These are phyloP conservation scores for Myrmecobius fasciatus DNA, from an alignment of 2,113 vertebrate species.

Conservation along the genomic window DNA sequence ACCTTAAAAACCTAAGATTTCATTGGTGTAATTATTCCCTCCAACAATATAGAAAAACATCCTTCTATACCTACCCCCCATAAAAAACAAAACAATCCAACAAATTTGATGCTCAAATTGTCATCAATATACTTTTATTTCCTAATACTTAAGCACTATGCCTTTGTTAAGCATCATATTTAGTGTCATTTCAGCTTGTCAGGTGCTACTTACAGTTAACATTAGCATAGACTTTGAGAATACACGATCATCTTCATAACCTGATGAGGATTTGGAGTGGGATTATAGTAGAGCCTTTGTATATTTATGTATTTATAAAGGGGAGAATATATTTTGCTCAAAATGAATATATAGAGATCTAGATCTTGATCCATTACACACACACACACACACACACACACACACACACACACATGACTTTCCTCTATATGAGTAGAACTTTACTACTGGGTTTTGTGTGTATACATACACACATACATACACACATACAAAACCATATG, in stretches of 20 bases:
- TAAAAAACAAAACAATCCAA: background rate
- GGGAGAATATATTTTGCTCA: background rate
- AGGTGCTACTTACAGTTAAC: background rate
- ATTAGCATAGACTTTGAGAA: background rate
- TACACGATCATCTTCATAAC: background rate
- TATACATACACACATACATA: background rate
- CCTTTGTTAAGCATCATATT: background rate
- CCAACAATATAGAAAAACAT: background rate
- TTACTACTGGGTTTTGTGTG: background rate
- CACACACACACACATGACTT: background rate
- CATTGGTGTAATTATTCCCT: background rate
- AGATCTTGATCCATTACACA: too few relatives aligned
- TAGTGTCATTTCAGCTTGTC: background rate
- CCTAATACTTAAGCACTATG: background rate
- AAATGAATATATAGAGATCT: background rate
- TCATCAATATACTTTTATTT: background rate
- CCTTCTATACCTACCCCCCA: background rate
- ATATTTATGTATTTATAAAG: background rate
- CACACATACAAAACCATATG: background rate
- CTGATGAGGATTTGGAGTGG: background rate
- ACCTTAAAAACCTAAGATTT: background rate
- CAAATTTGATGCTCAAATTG: background rate
- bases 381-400: background rate
- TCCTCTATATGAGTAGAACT: background rate
- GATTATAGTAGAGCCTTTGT: background rate